Evolutionary conservation across 2,888 invertebrate genomes (phyloP).

Genomic region (Stratiomys singularior): DNA sequence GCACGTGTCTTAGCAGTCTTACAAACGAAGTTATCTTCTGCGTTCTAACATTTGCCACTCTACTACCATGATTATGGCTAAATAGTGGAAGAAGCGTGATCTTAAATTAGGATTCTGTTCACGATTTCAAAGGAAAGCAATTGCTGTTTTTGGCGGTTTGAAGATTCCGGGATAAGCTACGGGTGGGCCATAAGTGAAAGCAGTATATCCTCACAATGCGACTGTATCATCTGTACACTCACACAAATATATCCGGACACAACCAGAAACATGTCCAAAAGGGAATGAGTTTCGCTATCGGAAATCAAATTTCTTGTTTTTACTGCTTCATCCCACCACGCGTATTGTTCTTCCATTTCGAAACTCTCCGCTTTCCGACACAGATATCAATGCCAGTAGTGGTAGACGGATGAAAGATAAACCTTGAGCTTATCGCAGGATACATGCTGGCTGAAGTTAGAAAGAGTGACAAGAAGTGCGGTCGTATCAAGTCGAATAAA

Average conservation of each 20-base stretch:
- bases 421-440: not conserved
- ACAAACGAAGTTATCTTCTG: too few species aligned
- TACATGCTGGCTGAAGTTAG: slow-evolving; percentile 7
- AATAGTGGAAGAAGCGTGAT: slow-evolving; percentile 17
- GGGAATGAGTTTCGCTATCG: slow-evolving; percentile 32
- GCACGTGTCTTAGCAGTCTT: too few species aligned
- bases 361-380: not conserved
- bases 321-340: slow-evolving; percentile 18
- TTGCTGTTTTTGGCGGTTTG: slow-evolving; percentile 40
- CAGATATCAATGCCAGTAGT: not conserved
- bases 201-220: not conserved
- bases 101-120: slow-evolving; percentile 44
- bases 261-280: not conserved
- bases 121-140: slow-evolving; percentile 45
- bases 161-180: slow-evolving; percentile 31
- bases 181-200: slow-evolving; percentile 20
- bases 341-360: slow-evolving; percentile 32
- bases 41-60: too few species aligned
- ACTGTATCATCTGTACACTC: not conserved
- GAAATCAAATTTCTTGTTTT: slow-evolving; percentile 42
- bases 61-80: too few species aligned
- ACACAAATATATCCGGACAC: not conserved
- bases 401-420: slow-evolving; percentile 3
- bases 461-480: slow-evolving; percentile 5
- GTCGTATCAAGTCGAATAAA: not conserved